These are phyloP conservation scores for Bombus sylvicola DNA, from an alignment of 1,140 invertebrate genomes.

Conservation along the genomic window DNA sequence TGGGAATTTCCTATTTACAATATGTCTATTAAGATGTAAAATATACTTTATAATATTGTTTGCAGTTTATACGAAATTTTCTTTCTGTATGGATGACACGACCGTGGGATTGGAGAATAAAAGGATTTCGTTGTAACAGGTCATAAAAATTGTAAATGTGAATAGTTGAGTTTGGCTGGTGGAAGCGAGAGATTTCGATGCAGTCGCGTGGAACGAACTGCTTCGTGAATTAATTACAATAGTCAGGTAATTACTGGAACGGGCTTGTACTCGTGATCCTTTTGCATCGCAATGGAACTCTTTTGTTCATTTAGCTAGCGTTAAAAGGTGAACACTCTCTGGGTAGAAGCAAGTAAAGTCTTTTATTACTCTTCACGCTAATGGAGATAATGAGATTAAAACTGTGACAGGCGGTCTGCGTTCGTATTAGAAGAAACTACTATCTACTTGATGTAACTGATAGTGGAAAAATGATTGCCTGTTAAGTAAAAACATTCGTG, in stretches of 20 bases:
- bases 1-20: too few relatives aligned
- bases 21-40: too few relatives aligned
- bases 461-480: background rate
- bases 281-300: slow-evolving; percentile 3
- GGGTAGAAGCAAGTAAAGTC: background rate
- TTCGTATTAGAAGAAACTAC: background rate
- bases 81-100: too few relatives aligned
- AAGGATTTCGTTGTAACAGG: background rate
- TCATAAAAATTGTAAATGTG: background rate
- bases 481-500: background rate
- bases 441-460: background rate
- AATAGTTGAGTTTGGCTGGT: background rate
- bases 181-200: background rate
- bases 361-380: background rate
- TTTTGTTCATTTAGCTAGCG: background rate
- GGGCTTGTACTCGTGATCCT: slow-evolving; percentile 2
- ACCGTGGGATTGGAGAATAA: background rate
- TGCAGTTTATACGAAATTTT: background rate
- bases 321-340: background rate
- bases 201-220: slow-evolving; percentile 7
- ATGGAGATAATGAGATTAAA: slow-evolving; percentile 5
- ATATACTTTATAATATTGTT: background rate
- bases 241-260: slow-evolving; percentile 11
- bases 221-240: slow-evolving; percentile 18
- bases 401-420: background rate